Conservation (phyloP, 2,797 vertebrate genomes). For the Trichosurus vulpecula region DNA sequence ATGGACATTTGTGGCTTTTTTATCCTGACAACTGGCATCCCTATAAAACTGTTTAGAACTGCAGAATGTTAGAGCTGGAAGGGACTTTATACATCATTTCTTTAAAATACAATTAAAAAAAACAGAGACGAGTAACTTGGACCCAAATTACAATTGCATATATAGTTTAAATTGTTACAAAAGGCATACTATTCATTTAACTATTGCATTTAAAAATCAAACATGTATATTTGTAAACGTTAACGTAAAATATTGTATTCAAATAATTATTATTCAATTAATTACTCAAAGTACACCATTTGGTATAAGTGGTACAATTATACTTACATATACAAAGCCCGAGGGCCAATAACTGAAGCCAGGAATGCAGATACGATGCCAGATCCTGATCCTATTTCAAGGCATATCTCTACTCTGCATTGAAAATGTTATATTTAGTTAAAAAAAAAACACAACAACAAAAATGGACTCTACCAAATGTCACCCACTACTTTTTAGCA, state of each 20-base stretch:
- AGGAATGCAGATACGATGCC: conserved; percentile 94
- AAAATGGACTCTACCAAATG: conserved; percentile 22
- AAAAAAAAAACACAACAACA: background rate
- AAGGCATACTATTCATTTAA: background rate
- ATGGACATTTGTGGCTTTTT: background rate
- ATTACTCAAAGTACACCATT: conserved; percentile 1
- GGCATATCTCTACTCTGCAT: conserved; percentile 87
- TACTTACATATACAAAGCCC: conserved; percentile 91
- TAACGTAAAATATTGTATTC: conserved; percentile 15
- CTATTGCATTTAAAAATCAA: background rate
- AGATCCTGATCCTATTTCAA: conserved; percentile 96
- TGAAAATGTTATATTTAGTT: conserved; percentile 32
- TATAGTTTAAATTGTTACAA: conserved; percentile 17
- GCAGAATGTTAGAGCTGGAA: background rate
- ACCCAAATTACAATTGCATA: background rate
- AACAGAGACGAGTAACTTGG: background rate
- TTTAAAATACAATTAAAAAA: background rate
- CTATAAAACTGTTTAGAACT: background rate
- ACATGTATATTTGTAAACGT: background rate
- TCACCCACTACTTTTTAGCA: background rate
- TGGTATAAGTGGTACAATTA: conserved; percentile 10
- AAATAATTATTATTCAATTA: background rate
- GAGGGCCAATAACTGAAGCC: conserved; percentile 90
- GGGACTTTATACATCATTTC: background rate
- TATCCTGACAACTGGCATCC: background rate